phyloP scores from a whole-genome alignment of 2,888 invertebrate genomes.

The Cheiracanthium punctorium region DNA sequence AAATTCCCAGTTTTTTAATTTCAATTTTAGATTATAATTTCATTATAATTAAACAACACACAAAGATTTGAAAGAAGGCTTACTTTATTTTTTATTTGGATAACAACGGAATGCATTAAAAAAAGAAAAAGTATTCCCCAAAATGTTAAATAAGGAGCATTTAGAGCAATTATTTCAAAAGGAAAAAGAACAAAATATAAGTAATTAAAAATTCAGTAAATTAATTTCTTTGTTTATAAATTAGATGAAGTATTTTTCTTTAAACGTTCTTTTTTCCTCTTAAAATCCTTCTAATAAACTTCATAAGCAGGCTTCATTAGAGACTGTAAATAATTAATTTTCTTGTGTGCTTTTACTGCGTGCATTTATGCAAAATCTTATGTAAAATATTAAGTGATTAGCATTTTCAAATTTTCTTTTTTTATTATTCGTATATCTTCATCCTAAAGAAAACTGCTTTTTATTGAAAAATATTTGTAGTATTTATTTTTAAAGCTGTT shows the following conservation, averaged over 20 bases:
- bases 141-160: neutral
- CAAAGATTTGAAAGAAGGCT: neutral
- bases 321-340: neutral
- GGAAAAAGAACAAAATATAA: conserved; percentile 1
- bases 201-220: conserved; percentile 38
- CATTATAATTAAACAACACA: neutral
- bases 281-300: neutral
- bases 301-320: neutral
- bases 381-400: too few species aligned
- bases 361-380: too few species aligned
- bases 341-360: too few species aligned
- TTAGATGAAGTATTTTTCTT: neutral
- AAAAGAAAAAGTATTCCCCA: neutral
- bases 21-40: neutral
- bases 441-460: too few species aligned
- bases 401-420: too few species aligned
- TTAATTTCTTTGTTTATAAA: conserved; percentile 39
- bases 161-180: neutral
- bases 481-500: too few species aligned
- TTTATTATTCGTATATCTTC: too few species aligned
- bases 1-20: neutral
- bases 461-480: too few species aligned
- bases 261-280: neutral
- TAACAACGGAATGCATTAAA: too few species aligned
- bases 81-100: too few species aligned